These are phyloP conservation scores for Meganola albula DNA, from an alignment of 2,888 invertebrate species.

Conservation along the genomic window DNA sequence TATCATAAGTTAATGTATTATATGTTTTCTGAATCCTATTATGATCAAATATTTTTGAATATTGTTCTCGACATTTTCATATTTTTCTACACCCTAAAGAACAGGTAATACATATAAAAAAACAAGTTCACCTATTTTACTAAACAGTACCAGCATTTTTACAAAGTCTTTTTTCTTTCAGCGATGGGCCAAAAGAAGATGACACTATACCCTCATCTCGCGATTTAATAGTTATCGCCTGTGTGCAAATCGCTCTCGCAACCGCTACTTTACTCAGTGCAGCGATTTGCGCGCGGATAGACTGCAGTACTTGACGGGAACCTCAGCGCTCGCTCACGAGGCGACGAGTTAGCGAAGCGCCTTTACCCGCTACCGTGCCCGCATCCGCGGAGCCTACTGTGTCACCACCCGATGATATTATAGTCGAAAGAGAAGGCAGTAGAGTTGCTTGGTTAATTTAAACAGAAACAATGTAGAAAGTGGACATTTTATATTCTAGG, in stretches of 20 bases:
- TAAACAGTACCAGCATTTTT: no score
- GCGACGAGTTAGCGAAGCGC: constrained; percentile 56
- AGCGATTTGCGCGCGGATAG: constrained; percentile 73
- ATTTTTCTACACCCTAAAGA: no score
- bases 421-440: constrained; percentile 61
- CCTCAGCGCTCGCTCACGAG: constrained; percentile 59
- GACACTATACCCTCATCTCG: constrained; percentile 59
- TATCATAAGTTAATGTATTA: no score
- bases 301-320: constrained; percentile 69
- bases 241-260: constrained; percentile 70
- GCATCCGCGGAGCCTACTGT: constrained; percentile 38
- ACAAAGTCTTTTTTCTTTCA: constrained; percentile 43
- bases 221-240: constrained; percentile 68
- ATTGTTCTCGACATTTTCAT: no score
- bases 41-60: no score
- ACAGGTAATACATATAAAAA: no score
- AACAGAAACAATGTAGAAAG: constrained; percentile 22
- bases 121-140: no score
- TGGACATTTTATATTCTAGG: no score
- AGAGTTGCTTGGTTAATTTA: constrained; percentile 80
- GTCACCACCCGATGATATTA: constrained; percentile 42
- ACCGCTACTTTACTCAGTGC: constrained; percentile 71
- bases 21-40: no score
- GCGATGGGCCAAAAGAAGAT: constrained; percentile 55
- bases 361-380: constrained; percentile 41